phyloP scores from a whole-genome alignment of 2,888 invertebrate species.

The Phytoseiulus persimilis region DNA sequence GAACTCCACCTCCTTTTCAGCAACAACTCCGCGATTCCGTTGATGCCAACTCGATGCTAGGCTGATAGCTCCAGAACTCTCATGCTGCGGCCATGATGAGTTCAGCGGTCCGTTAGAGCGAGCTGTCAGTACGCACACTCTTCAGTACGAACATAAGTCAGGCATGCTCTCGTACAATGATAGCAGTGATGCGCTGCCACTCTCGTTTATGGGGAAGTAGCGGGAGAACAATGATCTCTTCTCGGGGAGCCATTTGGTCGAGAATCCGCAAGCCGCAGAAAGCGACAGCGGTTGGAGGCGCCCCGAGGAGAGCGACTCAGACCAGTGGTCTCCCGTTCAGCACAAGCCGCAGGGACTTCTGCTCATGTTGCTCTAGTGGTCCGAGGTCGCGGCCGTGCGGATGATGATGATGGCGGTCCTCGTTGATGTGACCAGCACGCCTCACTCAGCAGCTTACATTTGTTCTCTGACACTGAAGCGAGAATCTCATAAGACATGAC shows the following conservation, averaged over 20 bases:
- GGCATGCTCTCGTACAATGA: background rate
- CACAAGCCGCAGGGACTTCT: background rate
- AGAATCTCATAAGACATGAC: background rate
- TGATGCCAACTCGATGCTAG: no score
- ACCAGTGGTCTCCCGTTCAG: background rate
- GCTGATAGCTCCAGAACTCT: no score
- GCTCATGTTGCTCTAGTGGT: background rate
- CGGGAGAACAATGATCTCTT: background rate
- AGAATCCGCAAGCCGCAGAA: background rate
- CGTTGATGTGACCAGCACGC: background rate
- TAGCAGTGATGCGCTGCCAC: background rate
- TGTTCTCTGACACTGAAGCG: background rate
- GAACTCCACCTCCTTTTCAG: no score
- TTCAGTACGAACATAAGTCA: background rate
- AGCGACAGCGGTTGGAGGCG: background rate
- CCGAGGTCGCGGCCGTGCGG: background rate
- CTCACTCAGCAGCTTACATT: background rate
- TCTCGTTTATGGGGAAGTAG: background rate
- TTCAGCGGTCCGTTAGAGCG: background rate
- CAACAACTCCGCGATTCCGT: no score
- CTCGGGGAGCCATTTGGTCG: background rate
- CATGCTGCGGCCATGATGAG: no score
- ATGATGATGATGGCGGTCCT: background rate
- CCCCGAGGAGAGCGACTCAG: background rate
- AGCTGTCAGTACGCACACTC: background rate